Base-by-base conservation (phyloP, 2,888 invertebrate genomes). In the Hirtodrosophila histrioides region DNA sequence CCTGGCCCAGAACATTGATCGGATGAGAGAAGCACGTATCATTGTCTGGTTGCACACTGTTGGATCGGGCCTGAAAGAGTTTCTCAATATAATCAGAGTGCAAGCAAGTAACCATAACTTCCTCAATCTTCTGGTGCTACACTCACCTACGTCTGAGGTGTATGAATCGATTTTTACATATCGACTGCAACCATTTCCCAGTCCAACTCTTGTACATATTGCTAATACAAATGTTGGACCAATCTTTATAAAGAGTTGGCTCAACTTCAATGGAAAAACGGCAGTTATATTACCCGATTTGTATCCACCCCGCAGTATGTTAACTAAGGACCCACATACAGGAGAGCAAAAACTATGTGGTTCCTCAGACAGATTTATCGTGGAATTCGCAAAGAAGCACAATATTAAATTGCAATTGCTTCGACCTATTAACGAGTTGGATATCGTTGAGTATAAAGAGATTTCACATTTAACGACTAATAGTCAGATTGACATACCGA, bases 101-200 rank as follows among this genome's bases (percentile, higher is more conserved):
- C 6, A 48, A 3, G 40, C 45, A 0, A 33, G 17, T 0, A 6
- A 2, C 0, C 7, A 61, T 2, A 4, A 37, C 0, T 56, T 68
- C 29, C 0, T 45, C 1, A 37, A 48, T 1, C 5, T 78, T 0
- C 3, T 69, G 3, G 17, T 75, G 6, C 3, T 75, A 3, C 61
- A 69, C 1, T 12, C 12, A 3, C 33, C 0, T 4, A 7, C 31
- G 0, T 4, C 9, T 7, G 4, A 7, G 8, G 27, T 5, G 6
- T 27, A 5, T 3, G 6, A 3, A 27, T 27, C 27, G 27, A 9
- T 7, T 11, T 35, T 27, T 0, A 4, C 5, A 8, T 43, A 57
- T 50, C 36, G 51, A 9, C 24, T 69, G 1, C 29, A 45, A 0
- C 54, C 62, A 0, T 69, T 69, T 55, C 69, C 75, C 0, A 50